phyloP scores from a whole-genome alignment of 2,888 invertebrate genomes.

The Acronicta alni region DNA sequence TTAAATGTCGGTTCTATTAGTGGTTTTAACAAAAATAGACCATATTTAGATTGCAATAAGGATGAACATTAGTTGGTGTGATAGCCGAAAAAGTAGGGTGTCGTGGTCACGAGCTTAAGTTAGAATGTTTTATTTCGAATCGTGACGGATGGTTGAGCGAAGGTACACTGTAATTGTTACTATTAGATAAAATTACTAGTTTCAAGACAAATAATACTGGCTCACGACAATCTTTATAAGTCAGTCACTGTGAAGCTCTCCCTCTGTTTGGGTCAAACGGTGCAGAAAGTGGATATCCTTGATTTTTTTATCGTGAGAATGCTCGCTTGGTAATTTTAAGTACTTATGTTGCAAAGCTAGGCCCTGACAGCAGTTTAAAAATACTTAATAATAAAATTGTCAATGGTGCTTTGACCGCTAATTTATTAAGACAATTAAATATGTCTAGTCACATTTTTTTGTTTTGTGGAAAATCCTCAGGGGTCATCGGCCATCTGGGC shows the following conservation, averaged over 20 bases:
- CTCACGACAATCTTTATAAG: slow-evolving; percentile 50
- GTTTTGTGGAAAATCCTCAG: too few species aligned
- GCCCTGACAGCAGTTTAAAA: neutral
- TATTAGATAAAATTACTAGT: slow-evolving; percentile 71
- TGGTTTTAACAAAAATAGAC: slow-evolving; percentile 51
- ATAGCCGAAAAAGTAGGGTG: too few species aligned
- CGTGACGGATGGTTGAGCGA: slow-evolving; percentile 75
- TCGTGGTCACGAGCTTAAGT: too few species aligned
- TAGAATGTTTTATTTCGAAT: slow-evolving; percentile 66
- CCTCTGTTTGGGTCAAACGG: slow-evolving; percentile 33
- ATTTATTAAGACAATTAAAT: neutral
- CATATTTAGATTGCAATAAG: slow-evolving; percentile 57
- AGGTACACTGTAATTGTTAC: slow-evolving; percentile 74
- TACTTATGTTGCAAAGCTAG: slow-evolving; percentile 17
- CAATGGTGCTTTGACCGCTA: slow-evolving; percentile 2
- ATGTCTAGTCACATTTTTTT: neutral
- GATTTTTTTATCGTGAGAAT: slow-evolving; percentile 43
- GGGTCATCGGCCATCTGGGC: too few species aligned
- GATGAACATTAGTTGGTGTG: slow-evolving; percentile 43
- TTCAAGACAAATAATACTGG: slow-evolving; percentile 53
- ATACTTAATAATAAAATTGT: neutral
- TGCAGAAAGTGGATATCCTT: slow-evolving; percentile 51
- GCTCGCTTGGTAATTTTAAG: slow-evolving; percentile 11
- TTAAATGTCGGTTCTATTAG: slow-evolving; percentile 51
- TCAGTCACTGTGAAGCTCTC: slow-evolving; percentile 33